Evolutionary conservation across 2,797 vertebrate genomes (phyloP).

Genomic region (Mionectes olivaceus): DNA sequence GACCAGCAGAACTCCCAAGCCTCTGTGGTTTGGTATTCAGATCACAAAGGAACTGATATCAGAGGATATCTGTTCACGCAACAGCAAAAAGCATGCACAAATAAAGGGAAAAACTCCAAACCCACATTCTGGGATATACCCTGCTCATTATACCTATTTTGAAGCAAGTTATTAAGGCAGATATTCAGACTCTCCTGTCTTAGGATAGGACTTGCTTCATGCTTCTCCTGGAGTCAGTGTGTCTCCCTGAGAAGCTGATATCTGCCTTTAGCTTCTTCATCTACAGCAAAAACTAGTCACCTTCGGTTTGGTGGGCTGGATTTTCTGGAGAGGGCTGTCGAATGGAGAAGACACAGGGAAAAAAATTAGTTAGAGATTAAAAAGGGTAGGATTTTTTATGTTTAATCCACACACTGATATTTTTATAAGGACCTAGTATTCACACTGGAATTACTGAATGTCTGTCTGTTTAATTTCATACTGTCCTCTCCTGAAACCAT

Average conservation of each 20-base stretch:
- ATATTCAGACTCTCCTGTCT: not conserved
- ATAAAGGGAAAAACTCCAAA: not conserved
- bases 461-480: not conserved
- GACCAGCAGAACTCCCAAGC: not conserved
- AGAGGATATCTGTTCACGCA: not conserved
- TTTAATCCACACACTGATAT: not conserved
- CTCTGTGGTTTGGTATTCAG: not conserved
- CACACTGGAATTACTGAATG: not conserved
- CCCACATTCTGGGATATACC: not conserved
- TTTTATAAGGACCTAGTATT: not conserved
- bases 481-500: not conserved
- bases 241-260: no score
- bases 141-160: not conserved
- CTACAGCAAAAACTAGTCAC: no score
- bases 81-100: not conserved
- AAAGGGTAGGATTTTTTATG: not conserved
- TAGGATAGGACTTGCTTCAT: not conserved
- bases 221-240: not conserved
- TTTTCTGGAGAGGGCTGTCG: fast-evolving
- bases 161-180: not conserved
- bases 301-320: not conserved
- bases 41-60: not conserved
- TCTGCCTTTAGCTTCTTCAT: no score
- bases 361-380: not conserved
- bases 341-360: not conserved